Conservation (phyloP, 2,113 vertebrate species). For the Ptychochromis oligacanthus region DNA sequence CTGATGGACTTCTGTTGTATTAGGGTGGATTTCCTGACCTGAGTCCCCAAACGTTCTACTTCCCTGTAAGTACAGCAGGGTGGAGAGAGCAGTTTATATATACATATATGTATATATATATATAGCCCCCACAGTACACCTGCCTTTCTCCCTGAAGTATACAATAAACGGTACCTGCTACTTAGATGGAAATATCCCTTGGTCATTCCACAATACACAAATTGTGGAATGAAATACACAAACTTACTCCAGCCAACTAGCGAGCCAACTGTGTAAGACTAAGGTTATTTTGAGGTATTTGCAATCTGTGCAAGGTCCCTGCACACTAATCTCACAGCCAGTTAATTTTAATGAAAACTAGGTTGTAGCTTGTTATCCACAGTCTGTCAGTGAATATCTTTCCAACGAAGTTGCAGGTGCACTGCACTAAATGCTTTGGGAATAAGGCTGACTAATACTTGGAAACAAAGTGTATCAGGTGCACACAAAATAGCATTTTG, state of each 20-base stretch:
- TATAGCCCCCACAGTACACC: neutral
- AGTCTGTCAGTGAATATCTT: neutral
- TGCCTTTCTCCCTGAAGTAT: neutral
- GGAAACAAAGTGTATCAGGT: neutral
- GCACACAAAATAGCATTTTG: neutral
- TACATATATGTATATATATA: neutral
- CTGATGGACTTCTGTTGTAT: constrained; percentile 81
- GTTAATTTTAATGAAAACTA: neutral
- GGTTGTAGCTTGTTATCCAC: neutral
- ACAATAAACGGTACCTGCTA: neutral
- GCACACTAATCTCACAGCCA: too few relatives aligned
- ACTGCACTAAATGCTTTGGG: neutral
- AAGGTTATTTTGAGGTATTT: neutral
- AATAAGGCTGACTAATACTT: neutral
- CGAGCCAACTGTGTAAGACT: neutral
- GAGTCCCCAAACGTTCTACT: constrained; percentile 80
- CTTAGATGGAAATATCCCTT: neutral
- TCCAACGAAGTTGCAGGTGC: neutral
- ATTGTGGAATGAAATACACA: too few relatives aligned
- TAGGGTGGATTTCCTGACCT: constrained; percentile 78
- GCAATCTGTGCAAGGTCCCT: neutral
- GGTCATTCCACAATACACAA: neutral
- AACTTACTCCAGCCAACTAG: too few relatives aligned
- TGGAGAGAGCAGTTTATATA: neutral
- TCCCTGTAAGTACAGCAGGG: constrained; percentile 76